phyloP scores from a whole-genome alignment of 2,797 vertebrate species.

The Botia almorhae region DNA sequence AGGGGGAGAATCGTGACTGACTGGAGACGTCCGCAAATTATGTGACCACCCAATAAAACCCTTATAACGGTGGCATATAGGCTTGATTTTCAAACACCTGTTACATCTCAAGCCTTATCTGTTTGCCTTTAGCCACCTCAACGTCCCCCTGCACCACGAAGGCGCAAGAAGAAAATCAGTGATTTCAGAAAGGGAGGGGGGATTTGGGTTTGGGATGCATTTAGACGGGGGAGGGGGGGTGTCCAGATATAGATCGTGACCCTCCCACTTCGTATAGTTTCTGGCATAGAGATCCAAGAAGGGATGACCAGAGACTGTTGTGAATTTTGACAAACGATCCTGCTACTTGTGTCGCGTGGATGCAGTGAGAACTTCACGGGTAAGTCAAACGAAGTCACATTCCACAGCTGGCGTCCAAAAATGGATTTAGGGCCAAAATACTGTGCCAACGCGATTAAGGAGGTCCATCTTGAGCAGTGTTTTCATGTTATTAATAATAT shows the following conservation, averaged over 20 bases:
- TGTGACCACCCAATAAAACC: conserved; percentile 84
- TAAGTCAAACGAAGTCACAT: conserved; percentile 68
- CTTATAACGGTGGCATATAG: conserved; percentile 77
- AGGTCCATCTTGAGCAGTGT: background rate
- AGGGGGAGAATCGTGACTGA: conserved; percentile 97
- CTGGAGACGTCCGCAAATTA: conserved; percentile 89
- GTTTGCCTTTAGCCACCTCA: conserved; percentile 61
- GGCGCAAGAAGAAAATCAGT: conserved; percentile 67
- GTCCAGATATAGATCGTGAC: conserved; percentile 89
- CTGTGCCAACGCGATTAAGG: background rate
- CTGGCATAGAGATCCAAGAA: conserved; percentile 84
- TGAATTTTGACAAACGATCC: conserved; percentile 60
- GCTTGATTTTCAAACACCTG: conserved; percentile 68
- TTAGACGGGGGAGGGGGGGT: conserved; percentile 66
- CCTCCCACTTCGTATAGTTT: conserved; percentile 89
- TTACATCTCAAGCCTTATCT: conserved; percentile 64
- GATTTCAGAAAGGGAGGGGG: conserved; percentile 62
- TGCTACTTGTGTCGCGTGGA: conserved; percentile 48
- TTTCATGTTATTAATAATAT: background rate
- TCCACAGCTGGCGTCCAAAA: conserved; percentile 19
- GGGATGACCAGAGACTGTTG: conserved; percentile 64
- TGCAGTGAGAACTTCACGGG: conserved; percentile 59
- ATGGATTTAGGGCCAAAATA: conserved; percentile 8
- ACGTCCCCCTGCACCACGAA: conserved; percentile 82
- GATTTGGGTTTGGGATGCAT: conserved; percentile 62